A percentile compares a stretch with the other conserved stretches of the same genome.
These are phyloP conservation scores for Limenitis camilla DNA, from an alignment of 2,888 invertebrate species.

Conservation along the genomic window DNA sequence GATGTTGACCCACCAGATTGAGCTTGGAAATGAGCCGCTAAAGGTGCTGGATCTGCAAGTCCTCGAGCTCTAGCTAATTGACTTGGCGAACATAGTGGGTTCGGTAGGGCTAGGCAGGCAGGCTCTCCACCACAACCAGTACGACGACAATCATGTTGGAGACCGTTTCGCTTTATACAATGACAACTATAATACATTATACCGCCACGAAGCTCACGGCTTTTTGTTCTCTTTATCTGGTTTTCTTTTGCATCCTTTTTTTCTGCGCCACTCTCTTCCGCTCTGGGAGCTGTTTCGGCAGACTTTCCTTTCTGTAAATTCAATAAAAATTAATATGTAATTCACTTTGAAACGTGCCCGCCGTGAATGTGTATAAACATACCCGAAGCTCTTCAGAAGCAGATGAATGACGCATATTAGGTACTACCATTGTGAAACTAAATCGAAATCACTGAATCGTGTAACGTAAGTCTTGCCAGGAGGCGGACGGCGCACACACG, in stretches of 20 bases:
- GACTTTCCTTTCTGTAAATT: conserved; percentile 49
- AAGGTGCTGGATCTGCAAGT: conserved; percentile 51
- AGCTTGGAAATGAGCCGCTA: conserved; percentile 44
- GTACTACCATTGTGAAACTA: conserved; percentile 62
- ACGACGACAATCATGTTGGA: conserved; percentile 75
- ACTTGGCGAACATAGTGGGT: conserved; percentile 72
- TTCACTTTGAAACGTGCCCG: conserved; percentile 38
- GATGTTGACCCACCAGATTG: conserved; percentile 36
- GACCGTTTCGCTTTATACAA: conserved; percentile 75
- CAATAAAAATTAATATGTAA: conserved; percentile 5
- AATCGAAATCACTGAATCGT: conserved; percentile 68
- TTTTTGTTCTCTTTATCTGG: conserved; percentile 61
- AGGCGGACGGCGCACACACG: conserved; percentile 63
- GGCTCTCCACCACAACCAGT: conserved; percentile 71
- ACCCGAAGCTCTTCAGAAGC: conserved; percentile 38
- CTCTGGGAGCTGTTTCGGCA: conserved; percentile 36
- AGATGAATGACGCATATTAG: conserved; percentile 32
- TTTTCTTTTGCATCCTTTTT: conserved; percentile 63
- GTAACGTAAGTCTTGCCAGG: conserved; percentile 67
- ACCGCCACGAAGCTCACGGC: conserved; percentile 72
- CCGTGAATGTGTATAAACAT: conserved; percentile 43
- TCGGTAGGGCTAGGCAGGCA: conserved; percentile 67
- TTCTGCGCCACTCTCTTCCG: conserved; percentile 50
- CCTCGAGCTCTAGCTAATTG: conserved; percentile 65
- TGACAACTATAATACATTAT: conserved; percentile 73